These are phyloP conservation scores for Drosophila quadrilineata DNA, from an alignment of 1,140 invertebrate genomes.

Conservation along the genomic window DNA sequence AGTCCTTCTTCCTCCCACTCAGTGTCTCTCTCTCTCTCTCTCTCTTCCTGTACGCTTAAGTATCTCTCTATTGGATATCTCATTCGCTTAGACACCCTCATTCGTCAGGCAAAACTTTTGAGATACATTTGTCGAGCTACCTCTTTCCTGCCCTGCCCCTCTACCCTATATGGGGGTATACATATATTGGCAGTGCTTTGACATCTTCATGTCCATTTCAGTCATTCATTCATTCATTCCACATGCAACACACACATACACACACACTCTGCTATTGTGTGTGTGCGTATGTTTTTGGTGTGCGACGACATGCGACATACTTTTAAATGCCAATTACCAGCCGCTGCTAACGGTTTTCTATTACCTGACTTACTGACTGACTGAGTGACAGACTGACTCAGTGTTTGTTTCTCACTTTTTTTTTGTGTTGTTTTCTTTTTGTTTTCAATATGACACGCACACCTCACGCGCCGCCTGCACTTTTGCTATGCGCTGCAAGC, in stretches of 20 bases:
- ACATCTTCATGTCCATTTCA: constrained; percentile 42
- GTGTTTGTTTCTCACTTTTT: background rate
- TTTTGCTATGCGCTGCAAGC: constrained; percentile 16
- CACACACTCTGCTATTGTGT: constrained; percentile 24
- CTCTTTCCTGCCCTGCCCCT: background rate
- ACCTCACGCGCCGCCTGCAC: constrained; percentile 18
- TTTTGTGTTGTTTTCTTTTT: constrained; percentile 27
- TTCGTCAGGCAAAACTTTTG: background rate
- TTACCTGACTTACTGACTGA: constrained; percentile 31
- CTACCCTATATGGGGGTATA: too few species aligned
- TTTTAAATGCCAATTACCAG: constrained; percentile 76
- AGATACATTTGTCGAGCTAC: background rate
- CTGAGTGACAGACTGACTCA: constrained; percentile 21
- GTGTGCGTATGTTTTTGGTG: background rate
- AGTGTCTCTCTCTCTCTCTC: too few species aligned
- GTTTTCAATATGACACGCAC: constrained; percentile 72
- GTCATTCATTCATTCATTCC: constrained; percentile 8
- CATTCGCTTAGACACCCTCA: constrained; percentile 3
- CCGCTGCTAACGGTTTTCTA: constrained; percentile 66
- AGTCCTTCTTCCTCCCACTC: background rate
- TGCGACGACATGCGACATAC: constrained; percentile 67
- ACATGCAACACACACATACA: constrained; percentile 40
- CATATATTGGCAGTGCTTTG: constrained; percentile 16
- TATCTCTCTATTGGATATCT: background rate
- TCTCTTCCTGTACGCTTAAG: background rate